phyloP scores from a whole-genome alignment of 1,140 invertebrate genomes.

The Conopomorpha cramerella region DNA sequence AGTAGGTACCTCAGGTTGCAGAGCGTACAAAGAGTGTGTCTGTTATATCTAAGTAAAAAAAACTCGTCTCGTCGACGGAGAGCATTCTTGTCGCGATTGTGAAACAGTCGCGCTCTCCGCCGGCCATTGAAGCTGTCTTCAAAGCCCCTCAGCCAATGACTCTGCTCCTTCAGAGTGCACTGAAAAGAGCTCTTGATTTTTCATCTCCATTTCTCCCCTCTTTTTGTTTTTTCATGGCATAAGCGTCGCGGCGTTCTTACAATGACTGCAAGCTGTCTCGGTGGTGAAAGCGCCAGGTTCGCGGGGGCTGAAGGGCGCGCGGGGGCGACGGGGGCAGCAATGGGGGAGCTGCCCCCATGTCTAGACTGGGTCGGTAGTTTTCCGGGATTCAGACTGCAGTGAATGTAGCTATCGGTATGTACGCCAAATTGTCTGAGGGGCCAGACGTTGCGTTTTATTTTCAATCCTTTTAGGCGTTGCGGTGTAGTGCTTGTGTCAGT shows the following conservation, averaged over 20 bases:
- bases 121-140: too few species aligned
- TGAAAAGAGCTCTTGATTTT: constrained; percentile 20
- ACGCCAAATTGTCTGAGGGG: constrained; percentile 37
- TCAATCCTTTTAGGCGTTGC: constrained; percentile 6
- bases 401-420: constrained; percentile 28
- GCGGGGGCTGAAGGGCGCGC: constrained; percentile 10
- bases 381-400: constrained; percentile 58
- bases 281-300: constrained; percentile 49
- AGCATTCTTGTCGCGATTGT: too few species aligned
- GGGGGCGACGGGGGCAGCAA: constrained; percentile 10
- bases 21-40: too few species aligned
- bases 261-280: constrained; percentile 43
- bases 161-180: constrained; percentile 1
- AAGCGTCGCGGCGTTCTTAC: constrained; percentile 45
- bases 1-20: too few species aligned
- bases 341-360: constrained; percentile 53
- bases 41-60: too few species aligned
- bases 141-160: too few species aligned
- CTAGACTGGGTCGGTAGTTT: constrained; percentile 61
- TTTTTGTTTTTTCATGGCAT: constrained; percentile 32
- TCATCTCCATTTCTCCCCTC: constrained; percentile 19
- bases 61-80: too few species aligned
- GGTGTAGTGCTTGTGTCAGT: constrained; percentile 27
- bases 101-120: too few species aligned
- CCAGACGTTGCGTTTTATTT: constrained; percentile 36